phyloP scores from a whole-genome alignment of 2,888 invertebrate species.

The Lepidonotus clava region DNA sequence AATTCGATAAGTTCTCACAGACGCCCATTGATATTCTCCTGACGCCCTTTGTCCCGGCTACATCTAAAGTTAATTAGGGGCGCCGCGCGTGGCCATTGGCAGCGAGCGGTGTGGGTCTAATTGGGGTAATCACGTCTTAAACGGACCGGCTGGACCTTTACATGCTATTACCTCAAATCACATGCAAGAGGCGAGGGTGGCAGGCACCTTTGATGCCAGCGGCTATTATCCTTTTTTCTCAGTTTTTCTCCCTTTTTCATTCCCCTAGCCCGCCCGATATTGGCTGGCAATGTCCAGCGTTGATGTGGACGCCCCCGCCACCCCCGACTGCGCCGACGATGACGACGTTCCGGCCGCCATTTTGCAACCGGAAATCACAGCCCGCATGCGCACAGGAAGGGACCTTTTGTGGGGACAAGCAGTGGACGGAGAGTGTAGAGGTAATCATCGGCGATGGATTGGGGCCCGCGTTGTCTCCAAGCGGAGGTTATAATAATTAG shows the following conservation, averaged over 20 bases:
- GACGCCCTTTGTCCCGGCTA: slow-evolving; percentile 15
- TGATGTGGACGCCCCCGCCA: background rate
- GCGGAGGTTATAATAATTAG: slow-evolving; percentile 41
- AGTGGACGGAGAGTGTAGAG: background rate
- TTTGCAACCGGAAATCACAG: background rate
- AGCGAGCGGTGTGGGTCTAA: slow-evolving; percentile 9
- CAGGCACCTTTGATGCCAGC: slow-evolving; percentile 25
- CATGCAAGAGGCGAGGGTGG: slow-evolving; percentile 31
- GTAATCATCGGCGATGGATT: slow-evolving; percentile 32
- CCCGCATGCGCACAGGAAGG: background rate
- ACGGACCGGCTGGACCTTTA: slow-evolving; percentile 19
- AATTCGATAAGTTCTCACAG: slow-evolving; percentile 35
- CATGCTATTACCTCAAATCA: slow-evolving; percentile 50
- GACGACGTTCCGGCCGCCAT: background rate
- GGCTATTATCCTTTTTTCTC: slow-evolving; percentile 22
- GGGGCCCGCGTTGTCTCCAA: slow-evolving; percentile 40
- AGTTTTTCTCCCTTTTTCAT: background rate
- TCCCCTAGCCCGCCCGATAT: background rate
- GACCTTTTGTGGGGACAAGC: background rate
- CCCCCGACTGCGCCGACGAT: background rate
- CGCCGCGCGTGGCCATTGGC: slow-evolving; percentile 38
- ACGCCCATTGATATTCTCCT: slow-evolving; percentile 38
- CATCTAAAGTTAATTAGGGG: slow-evolving; percentile 47
- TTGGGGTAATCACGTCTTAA: slow-evolving; percentile 46
- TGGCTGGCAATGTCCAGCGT: background rate